Evolutionary conservation across 2,113 vertebrate genomes (phyloP).

Genomic region (Anser cygnoides): DNA sequence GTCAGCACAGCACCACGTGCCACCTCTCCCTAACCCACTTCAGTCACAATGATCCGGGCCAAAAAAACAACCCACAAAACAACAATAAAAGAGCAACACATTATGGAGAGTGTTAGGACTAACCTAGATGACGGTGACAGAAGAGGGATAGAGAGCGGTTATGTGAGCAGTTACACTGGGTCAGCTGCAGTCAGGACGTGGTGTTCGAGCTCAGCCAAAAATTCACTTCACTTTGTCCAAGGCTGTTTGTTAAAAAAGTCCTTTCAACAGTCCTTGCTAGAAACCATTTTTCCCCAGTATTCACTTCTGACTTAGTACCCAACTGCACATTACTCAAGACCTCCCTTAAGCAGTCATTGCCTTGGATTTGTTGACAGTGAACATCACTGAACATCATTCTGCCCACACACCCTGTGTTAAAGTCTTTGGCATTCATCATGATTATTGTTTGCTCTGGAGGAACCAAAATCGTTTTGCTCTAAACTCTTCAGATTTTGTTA

Average conservation of each 20-base stretch:
- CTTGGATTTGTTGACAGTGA: not conserved
- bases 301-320: not conserved
- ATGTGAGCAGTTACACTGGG: not conserved
- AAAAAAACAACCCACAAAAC: not conserved
- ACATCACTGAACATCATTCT: not conserved
- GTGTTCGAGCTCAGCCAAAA: not conserved
- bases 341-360: not conserved
- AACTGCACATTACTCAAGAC: not conserved
- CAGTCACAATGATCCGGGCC: not conserved
- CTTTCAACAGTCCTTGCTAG: not conserved
- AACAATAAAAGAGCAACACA: not conserved
- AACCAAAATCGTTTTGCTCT: not conserved
- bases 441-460: not conserved
- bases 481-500: not conserved
- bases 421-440: rapidly evolving
- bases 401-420: not conserved
- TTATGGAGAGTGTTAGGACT: not conserved
- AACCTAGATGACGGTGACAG: not conserved
- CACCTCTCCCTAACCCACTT: not conserved
- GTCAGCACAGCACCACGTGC: not conserved
- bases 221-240: not conserved
- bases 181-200: not conserved
- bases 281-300: not conserved
- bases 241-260: not conserved
- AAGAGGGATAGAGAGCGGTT: rapidly evolving